A percentile compares a stretch with the other conserved stretches of the same genome.
Conservation (phyloP, 1,140 invertebrate genomes). For the Ylistrum balloti region DNA sequence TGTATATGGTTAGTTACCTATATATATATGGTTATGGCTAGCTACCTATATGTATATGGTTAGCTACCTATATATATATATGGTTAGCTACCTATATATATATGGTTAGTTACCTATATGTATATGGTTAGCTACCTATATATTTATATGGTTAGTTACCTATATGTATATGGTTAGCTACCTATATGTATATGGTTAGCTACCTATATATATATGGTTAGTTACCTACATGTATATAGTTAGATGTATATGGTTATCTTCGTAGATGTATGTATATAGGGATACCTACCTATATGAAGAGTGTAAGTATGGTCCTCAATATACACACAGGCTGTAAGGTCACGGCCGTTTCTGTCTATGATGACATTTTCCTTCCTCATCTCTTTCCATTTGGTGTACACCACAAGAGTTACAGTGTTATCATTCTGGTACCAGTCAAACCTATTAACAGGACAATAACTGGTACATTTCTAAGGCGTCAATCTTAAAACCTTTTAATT, state of each 20-base stretch:
- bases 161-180: conserved; percentile 52
- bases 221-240: not conserved
- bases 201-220: conserved; percentile 65
- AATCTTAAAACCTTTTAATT: too few relatives aligned
- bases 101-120: too few relatives aligned
- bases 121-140: not conserved
- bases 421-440: conserved; percentile 82
- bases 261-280: not conserved
- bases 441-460: conserved; percentile 65
- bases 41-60: too few relatives aligned
- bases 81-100: not conserved
- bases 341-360: conserved; percentile 69
- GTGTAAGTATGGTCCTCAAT: conserved; percentile 69
- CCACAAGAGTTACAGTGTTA: conserved; percentile 76
- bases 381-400: conserved; percentile 79
- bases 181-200: conserved; percentile 71
- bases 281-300: conserved; percentile 70
- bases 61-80: not conserved
- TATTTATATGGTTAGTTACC: not conserved
- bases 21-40: not conserved
- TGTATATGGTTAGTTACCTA: not conserved
- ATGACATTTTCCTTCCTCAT: conserved; percentile 73
- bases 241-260: not conserved
- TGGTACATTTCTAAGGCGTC: too few relatives aligned
- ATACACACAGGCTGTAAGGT: conserved; percentile 64